A percentile compares a stretch with the other conserved stretches of the same genome.
phyloP scores from a whole-genome alignment of 1,140 invertebrate genomes.

The Eulimnadia texana region DNA sequence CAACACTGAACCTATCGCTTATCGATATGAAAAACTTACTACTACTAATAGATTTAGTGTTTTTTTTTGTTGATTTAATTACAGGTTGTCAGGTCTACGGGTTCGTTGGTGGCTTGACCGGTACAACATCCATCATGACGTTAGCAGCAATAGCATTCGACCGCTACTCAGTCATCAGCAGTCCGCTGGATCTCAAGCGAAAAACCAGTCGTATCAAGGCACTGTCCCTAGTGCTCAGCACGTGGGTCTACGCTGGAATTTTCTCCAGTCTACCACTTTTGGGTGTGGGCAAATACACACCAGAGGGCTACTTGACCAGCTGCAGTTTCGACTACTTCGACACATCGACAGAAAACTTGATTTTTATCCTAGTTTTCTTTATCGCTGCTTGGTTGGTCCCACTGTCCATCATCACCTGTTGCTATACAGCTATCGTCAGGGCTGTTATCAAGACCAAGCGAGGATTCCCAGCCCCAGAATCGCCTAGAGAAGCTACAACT shows the following conservation, averaged over 20 bases:
- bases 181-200: conserved; percentile 45
- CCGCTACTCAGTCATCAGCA: conserved; percentile 52
- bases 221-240: conserved; percentile 41
- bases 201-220: conserved; percentile 42
- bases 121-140: conserved; percentile 51
- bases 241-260: conserved; percentile 53
- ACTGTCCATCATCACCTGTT: conserved; percentile 47
- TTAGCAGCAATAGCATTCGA: conserved; percentile 52
- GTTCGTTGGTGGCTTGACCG: conserved; percentile 52
- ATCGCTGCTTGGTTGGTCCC: conserved; percentile 51
- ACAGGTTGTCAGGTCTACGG: conserved; percentile 53
- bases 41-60: no score
- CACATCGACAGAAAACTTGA: conserved; percentile 21
- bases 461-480: not conserved
- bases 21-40: no score
- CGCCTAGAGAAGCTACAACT: not conserved
- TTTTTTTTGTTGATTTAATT: conserved; percentile 16
- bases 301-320: conserved; percentile 60
- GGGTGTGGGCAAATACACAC: conserved; percentile 53
- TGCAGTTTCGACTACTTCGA: conserved; percentile 66
- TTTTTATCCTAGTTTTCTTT: conserved; percentile 46
- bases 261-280: conserved; percentile 52
- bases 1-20: no score
- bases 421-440: conserved; percentile 49
- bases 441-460: conserved; percentile 35